Conservation (phyloP, 2,113 vertebrate genomes). For the Bambusicola thoracicus region DNA sequence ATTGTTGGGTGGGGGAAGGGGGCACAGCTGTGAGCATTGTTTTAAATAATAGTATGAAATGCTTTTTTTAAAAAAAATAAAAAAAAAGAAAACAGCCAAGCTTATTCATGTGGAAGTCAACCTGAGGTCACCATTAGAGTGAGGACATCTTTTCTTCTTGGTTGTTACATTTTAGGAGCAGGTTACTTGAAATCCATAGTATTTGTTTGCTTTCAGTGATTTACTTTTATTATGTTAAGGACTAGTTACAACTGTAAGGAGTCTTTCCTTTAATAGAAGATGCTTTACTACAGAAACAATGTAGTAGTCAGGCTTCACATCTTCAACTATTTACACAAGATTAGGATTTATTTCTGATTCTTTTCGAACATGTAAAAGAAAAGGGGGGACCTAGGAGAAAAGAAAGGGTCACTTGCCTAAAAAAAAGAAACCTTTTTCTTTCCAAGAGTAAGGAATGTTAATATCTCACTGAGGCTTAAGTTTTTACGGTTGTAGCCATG, state of each 20-base stretch:
- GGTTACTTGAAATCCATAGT: conserved; percentile 23
- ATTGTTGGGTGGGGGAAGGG: background rate
- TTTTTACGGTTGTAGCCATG: conserved; percentile 86
- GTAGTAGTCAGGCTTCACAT: conserved; percentile 57
- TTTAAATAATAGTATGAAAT: conserved; percentile 22
- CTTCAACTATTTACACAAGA: conserved; percentile 72
- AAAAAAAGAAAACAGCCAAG: background rate
- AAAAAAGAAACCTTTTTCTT: conserved; percentile 72
- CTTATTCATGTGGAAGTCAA: conserved; percentile 29
- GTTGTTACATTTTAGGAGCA: conserved; percentile 9
- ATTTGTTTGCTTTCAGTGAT: conserved; percentile 62
- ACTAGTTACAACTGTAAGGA: conserved; percentile 56
- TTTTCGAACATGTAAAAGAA: conserved; percentile 66
- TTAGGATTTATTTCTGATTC: conserved; percentile 73
- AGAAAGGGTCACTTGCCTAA: conserved; percentile 69
- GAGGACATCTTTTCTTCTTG: background rate
- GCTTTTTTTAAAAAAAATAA: background rate
- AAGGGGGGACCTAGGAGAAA: conserved; percentile 44
- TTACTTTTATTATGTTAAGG: conserved; percentile 56
- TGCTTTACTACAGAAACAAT: conserved; percentile 66
- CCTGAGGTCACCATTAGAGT: conserved; percentile 1
- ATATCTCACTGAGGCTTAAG: conserved; percentile 87
- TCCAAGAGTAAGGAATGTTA: conserved; percentile 86
- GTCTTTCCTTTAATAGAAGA: conserved; percentile 61
- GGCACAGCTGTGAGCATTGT: background rate